These are phyloP conservation scores for Diacarnus erythraeanus DNA, from an alignment of 37 sponge, comb jelly and placozoan species.

Conservation along the genomic window DNA sequence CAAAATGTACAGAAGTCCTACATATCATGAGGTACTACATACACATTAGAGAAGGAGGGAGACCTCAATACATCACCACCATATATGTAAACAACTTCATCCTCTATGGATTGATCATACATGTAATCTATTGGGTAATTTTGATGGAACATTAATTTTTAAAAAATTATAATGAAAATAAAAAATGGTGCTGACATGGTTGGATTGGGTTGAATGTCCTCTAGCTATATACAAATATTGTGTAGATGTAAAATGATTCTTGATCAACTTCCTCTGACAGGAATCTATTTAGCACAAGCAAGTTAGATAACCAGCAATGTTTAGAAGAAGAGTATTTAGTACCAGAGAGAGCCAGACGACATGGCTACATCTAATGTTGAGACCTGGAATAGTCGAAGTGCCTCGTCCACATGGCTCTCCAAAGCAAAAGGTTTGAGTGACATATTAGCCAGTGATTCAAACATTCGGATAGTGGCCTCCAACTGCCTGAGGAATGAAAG, in stretches of 20 bases:
- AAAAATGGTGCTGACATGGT: too few species aligned
- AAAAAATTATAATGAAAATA: too few species aligned
- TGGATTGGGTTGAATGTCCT: too few species aligned
- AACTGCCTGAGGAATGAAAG: constrained; percentile 66
- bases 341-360: constrained; percentile 83
- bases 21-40: neutral
- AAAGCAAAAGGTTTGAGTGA: constrained; percentile 88
- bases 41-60: too few species aligned
- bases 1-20: neutral
- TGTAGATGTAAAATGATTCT: too few species aligned
- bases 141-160: neutral
- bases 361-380: constrained; percentile 96
- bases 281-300: too few species aligned
- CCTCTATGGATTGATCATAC: neutral
- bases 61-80: too few species aligned
- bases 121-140: neutral
- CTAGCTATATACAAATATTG: too few species aligned
- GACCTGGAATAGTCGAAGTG: constrained; percentile 96
- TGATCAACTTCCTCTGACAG: too few species aligned
- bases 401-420: constrained; percentile 95
- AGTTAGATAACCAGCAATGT: too few species aligned
- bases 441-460: constrained; percentile 98
- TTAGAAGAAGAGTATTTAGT: too few species aligned
- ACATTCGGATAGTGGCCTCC: constrained; percentile 95
- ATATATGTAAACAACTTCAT: too few species aligned